Evolutionary conservation across 2,888 invertebrate species (phyloP).

Genomic region (Clivina fossor): DNA sequence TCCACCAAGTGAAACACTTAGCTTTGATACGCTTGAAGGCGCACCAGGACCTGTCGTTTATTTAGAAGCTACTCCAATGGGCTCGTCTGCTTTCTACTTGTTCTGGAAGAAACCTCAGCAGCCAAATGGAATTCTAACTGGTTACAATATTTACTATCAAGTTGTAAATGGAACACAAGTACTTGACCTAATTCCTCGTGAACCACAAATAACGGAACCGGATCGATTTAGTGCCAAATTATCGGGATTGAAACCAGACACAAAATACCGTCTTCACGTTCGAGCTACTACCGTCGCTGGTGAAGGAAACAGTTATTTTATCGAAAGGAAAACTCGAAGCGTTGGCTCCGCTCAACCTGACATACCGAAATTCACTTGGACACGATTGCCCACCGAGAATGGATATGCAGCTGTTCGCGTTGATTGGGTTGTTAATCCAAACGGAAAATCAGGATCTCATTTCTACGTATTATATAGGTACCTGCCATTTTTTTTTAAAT

Average conservation of each 20-base stretch:
- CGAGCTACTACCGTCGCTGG: slow-evolving; percentile 86
- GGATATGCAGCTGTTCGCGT: slow-evolving; percentile 74
- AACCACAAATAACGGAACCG: slow-evolving; percentile 78
- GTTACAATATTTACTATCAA: slow-evolving; percentile 91
- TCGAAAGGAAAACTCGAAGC: slow-evolving; percentile 74
- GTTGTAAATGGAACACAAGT: slow-evolving; percentile 65
- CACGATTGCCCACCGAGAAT: slow-evolving; percentile 67
- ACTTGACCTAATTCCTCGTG: slow-evolving; percentile 48
- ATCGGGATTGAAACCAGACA: slow-evolving; percentile 78
- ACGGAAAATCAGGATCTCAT: slow-evolving; percentile 86
- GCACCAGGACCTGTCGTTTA: slow-evolving; percentile 83
- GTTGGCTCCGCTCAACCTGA: slow-evolving; percentile 64
- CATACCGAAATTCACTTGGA: slow-evolving; percentile 69
- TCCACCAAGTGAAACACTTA: slow-evolving; percentile 81
- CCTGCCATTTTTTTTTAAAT: slow-evolving; percentile 4
- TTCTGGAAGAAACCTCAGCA: slow-evolving; percentile 90
- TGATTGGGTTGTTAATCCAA: slow-evolving; percentile 79
- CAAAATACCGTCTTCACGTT: slow-evolving; percentile 86
- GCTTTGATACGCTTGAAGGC: slow-evolving; percentile 88
- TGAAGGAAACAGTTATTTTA: slow-evolving; percentile 80
- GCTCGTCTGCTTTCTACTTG: slow-evolving; percentile 86
- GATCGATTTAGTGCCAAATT: slow-evolving; percentile 78
- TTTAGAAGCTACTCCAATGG: slow-evolving; percentile 82
- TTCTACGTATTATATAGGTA: slow-evolving; percentile 87
- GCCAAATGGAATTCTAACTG: slow-evolving; percentile 88